Evolutionary conservation across 2,888 invertebrate species (phyloP).

Genomic region (Tenthredo mesomela): DNA sequence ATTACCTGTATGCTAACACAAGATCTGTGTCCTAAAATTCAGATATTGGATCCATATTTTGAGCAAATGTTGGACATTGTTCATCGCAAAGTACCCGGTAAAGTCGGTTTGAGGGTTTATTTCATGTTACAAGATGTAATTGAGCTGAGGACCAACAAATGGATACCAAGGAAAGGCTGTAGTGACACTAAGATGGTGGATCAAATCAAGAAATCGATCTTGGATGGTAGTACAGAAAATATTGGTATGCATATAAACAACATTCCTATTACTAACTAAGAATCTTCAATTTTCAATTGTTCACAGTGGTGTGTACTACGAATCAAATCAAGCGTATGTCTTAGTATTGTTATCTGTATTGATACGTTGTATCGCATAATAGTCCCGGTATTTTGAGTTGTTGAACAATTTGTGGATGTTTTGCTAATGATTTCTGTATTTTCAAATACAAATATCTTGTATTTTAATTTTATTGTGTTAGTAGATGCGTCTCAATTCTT

Average conservation of each 20-base stretch:
- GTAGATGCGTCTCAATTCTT: too few relatives aligned
- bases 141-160: constrained; percentile 90
- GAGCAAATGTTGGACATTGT: constrained; percentile 86
- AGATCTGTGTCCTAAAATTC: constrained; percentile 55
- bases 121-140: constrained; percentile 96
- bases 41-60: constrained; percentile 82
- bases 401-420: too few relatives aligned
- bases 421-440: too few relatives aligned
- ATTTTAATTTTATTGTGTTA: not conserved
- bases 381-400: too few relatives aligned
- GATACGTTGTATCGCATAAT: too few relatives aligned
- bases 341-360: not conserved
- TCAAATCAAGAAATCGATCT: constrained; percentile 94
- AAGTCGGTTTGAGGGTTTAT: constrained; percentile 83
- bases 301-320: not conserved
- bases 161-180: constrained; percentile 93
- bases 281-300: constrained; percentile 52
- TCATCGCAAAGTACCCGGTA: constrained; percentile 81
- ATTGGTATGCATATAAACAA: constrained; percentile 56
- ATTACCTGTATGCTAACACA: not conserved
- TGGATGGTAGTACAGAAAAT: constrained; percentile 79
- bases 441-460: not conserved
- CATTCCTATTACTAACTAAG: not conserved
- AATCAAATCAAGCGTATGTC: not conserved
- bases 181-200: constrained; percentile 96